These are phyloP conservation scores for Cichladusa arquata DNA, from an alignment of 2,113 vertebrate genomes.

Conservation along the genomic window DNA sequence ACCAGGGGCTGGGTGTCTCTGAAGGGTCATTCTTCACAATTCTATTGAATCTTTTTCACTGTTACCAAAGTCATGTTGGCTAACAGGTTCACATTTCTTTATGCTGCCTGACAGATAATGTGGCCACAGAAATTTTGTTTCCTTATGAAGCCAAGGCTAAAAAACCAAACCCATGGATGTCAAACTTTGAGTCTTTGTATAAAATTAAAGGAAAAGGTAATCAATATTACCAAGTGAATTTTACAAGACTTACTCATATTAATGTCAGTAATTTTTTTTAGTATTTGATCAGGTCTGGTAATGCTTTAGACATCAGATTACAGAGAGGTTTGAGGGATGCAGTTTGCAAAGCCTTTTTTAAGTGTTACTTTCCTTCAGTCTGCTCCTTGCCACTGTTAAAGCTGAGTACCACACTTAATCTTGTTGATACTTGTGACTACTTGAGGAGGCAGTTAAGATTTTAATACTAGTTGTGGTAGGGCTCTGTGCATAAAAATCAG, in stretches of 20 bases:
- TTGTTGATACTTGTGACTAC: neutral
- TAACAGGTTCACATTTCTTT: neutral
- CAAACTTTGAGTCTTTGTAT: neutral
- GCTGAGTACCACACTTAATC: neutral
- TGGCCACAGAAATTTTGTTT: neutral
- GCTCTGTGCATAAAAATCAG: neutral
- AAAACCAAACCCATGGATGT: fast-evolving
- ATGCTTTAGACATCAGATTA: neutral
- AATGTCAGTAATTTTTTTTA: neutral
- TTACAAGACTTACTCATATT: neutral
- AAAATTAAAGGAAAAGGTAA: neutral
- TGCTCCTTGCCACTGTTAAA: neutral
- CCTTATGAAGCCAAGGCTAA: neutral
- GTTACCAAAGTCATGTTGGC: neutral
- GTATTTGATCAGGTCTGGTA: neutral
- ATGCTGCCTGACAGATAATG: neutral
- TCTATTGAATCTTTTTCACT: neutral
- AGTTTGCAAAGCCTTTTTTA: neutral
- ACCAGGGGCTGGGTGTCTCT: neutral
- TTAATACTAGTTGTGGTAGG: neutral
- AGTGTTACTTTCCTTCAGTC: neutral
- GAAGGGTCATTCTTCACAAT: neutral
- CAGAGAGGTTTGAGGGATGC: neutral
- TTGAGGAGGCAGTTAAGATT: neutral
- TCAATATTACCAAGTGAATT: neutral